Conservation (phyloP, 2,888 invertebrate genomes). For the Serrognathus titanus region DNA sequence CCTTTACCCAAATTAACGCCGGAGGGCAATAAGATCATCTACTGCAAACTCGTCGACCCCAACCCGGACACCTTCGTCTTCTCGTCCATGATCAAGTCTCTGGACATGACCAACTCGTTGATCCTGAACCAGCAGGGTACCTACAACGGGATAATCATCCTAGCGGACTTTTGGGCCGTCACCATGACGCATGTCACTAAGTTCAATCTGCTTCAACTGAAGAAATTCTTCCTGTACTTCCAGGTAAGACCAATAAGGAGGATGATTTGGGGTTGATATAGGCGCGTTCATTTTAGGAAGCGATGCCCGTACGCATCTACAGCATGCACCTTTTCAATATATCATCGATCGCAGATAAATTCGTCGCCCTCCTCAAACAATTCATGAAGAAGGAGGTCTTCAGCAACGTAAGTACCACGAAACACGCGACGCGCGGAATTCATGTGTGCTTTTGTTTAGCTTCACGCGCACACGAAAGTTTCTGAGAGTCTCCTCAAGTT, state of each 20-base stretch:
- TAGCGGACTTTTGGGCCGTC: constrained; percentile 60
- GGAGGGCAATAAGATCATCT: constrained; percentile 36
- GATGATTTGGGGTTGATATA: not conserved
- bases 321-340: constrained; percentile 69
- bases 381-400: constrained; percentile 67
- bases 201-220: constrained; percentile 59
- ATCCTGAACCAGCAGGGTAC: constrained; percentile 55
- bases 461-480: constrained; percentile 3
- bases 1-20: constrained; percentile 26
- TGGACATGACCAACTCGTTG: constrained; percentile 59
- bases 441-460: too few relatives aligned
- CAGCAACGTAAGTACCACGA: constrained; percentile 20
- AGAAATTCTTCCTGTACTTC: constrained; percentile 63
- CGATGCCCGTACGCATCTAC: constrained; percentile 62
- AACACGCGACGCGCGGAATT: not conserved
- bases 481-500: constrained; percentile 25
- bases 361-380: constrained; percentile 65
- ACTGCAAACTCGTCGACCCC: constrained; percentile 46
- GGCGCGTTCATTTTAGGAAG: constrained; percentile 47
- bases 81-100: constrained; percentile 50
- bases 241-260: constrained; percentile 42
- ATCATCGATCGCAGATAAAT: constrained; percentile 65
- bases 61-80: constrained; percentile 61
- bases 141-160: constrained; percentile 56
- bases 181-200: constrained; percentile 60